Base-by-base conservation (phyloP, 2,797 vertebrate species). In the Gymnoscopelus braueri region DNA sequence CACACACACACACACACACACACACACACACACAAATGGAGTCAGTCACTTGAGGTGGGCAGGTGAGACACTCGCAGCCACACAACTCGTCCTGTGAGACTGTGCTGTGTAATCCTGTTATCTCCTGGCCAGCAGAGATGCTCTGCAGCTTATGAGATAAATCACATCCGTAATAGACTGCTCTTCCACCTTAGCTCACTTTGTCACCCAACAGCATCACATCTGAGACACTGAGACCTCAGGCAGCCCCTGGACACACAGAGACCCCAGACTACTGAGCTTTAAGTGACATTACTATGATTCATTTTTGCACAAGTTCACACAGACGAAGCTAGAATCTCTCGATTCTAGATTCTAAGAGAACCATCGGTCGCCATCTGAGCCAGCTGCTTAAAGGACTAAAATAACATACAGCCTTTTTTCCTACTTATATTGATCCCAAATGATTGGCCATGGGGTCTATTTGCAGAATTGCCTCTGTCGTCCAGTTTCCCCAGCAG, bases 141-240 rank as follows among this genome's bases (percentile, higher is more conserved):
- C 62, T 29, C 52, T 59, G 51, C 52, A 49, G 72, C 39, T 55
- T 15, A n/a, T 5, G 47, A 52, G 29, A 71, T 73, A 54, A 75
- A 75, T 51, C 11, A 12, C 10, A n/a, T 65, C 48, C 6, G 2
- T 29, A 52, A 70, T 48, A 53, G 72, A 75, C 50, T n/a, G 50
- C 39, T 55, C 62, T 51, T 58, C 65, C 24, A 13, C 24, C 32
- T n/a, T 14, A 9, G 61, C 51, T 26, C 26, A 63, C 61, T 63
- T 51, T 63, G 35, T 61, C 44, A 48, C 44, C 15, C 24, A 15
- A 11, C 26, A 51, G 24, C 26, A n/a, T n/a, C 61, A 32, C 23
- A 63, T 19, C 59, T 48, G 39, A 23, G 58, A 44, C 50, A 13
- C 50, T 4, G 50, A 51, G 12, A 51, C 12, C n/a, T 7, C 13